Base-by-base conservation (phyloP, 2,113 vertebrate genomes). In the Clinocottus analis region DNA sequence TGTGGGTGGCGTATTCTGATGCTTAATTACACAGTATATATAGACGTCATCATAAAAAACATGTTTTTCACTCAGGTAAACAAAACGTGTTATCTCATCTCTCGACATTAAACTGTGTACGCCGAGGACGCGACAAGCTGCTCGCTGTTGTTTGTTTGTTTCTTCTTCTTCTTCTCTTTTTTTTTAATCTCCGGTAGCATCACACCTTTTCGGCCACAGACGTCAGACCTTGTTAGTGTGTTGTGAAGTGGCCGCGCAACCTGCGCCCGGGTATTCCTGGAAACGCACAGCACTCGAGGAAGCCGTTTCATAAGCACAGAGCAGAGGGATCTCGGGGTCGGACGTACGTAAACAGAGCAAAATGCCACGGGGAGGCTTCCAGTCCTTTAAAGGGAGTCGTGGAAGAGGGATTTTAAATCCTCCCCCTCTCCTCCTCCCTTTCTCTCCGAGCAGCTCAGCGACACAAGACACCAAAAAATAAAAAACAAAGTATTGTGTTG, bases 181-280 rank as follows among this genome's bases (percentile, higher is more conserved):
- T 25, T 55, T 85, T 80, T 86, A 72, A 10, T 53, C 56, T 45
- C 51, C 59, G 13, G 72, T 69, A 69, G 79, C 75, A 53, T 87
- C 77, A 68, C 85, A 80, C 70, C 35, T 85, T n/a, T 87, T 73
- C 14, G 1, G 58, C 80, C 75, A 80, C 80, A 75, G 85, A 89
- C 61, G 68, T 90, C 85, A 83, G 74, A 75, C 53, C 63, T 86
- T 29, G 79, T 90, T 85, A 63, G 72, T 80, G 82, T 84, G 75
- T 60, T 76, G 21, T 64, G 63, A 76, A 75, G 78, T 77, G 71
- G 80, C 63, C 77, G 76, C 77, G 60, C 79, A 64, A 72, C 63
- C 75, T 86, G 74, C 78, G 27, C 35, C 7, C 53, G 72, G 68
- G 56, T 80, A 67, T 93, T 93, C 91, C 72, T 93, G 84, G 90